phyloP scores from a whole-genome alignment of 2,888 invertebrate species.

The Rotaria sp. region DNA sequence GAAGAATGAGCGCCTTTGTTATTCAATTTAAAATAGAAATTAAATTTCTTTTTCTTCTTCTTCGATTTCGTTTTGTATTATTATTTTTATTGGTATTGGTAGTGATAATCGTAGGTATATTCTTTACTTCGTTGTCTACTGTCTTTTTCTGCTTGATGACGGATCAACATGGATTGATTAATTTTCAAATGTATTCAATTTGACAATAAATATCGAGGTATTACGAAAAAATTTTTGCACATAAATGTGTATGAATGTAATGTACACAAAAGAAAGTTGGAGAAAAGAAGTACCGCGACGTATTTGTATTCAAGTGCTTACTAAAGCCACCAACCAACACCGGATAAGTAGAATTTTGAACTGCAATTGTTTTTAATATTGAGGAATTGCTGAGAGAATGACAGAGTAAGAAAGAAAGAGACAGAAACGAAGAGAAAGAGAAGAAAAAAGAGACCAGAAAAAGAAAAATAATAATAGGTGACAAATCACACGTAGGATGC shows the following conservation, averaged over 20 bases:
- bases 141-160: neutral
- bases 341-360: neutral
- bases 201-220: neutral
- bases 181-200: neutral
- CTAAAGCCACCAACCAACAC: neutral
- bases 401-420: neutral
- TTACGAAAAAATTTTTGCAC: neutral
- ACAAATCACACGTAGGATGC: neutral
- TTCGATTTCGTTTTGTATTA: neutral
- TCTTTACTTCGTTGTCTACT: neutral
- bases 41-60: neutral
- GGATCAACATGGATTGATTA: neutral
- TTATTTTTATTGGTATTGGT: neutral
- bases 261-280: neutral
- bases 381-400: neutral
- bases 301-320: neutral
- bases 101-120: neutral
- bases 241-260: neutral
- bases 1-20: neutral
- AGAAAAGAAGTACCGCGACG: neutral
- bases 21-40: too few species aligned
- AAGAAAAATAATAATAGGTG: constrained; percentile 5
- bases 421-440: neutral
- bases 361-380: neutral
- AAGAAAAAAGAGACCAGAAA: neutral